Percentiles rank a stretch among this genome's conserved stretches.
phyloP scores from a whole-genome alignment of 2,888 invertebrate genomes.

The Neoitamus cyanurus region DNA sequence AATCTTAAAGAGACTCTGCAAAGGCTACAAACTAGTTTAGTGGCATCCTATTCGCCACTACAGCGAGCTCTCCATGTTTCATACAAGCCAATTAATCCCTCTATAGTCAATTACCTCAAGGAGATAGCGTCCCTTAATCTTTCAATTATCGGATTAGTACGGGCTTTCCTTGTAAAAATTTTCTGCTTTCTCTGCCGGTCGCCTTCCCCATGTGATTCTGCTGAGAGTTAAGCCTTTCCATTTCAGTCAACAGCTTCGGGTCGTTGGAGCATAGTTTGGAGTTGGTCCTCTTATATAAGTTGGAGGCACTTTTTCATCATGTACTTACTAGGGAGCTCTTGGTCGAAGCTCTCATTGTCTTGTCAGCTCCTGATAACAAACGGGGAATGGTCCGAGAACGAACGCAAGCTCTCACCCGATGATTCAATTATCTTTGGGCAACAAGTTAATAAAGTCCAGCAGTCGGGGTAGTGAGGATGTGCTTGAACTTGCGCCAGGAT shows the following conservation, averaged over 20 bases:
- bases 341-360: conserved; percentile 11
- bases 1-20: not conserved
- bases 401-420: not conserved
- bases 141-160: conserved; percentile 48
- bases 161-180: conserved; percentile 33
- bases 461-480: not conserved
- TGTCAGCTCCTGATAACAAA: conserved; percentile 13
- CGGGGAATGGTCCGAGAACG: not conserved
- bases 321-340: not conserved
- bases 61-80: not conserved
- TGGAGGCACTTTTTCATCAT: conserved; percentile 27
- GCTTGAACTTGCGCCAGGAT: conserved; percentile 33
- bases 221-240: conserved; percentile 17
- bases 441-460: conserved; percentile 37
- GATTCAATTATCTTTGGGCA: conserved; percentile 43
- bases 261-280: conserved; percentile 4
- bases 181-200: conserved; percentile 18
- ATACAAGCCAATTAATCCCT: conserved; percentile 26
- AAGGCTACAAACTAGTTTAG: not conserved
- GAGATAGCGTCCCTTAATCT: conserved; percentile 11
- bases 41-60: not conserved
- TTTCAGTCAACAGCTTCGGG: conserved; percentile 15
- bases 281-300: not conserved
- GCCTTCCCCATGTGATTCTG: not conserved
- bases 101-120: conserved; percentile 30